phyloP scores from a whole-genome alignment of 1,140 invertebrate genomes.

The Drosophila subobscura region DNA sequence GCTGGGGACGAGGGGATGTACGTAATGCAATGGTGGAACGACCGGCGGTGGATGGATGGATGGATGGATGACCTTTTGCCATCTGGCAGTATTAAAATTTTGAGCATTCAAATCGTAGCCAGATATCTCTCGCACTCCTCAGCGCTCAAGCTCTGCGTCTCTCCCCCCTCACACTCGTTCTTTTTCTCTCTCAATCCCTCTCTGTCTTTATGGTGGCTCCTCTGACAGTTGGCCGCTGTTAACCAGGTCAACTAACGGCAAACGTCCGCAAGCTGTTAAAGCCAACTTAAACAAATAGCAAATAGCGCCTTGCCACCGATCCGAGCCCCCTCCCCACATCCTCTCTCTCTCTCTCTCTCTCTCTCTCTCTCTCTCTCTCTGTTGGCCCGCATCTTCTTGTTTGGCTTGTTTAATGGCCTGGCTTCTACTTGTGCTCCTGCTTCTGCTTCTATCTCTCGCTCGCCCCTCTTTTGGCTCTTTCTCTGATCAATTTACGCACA shows the following conservation, averaged over 20 bases:
- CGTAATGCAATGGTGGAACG: neutral
- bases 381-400: conserved; percentile 44
- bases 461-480: too few species aligned
- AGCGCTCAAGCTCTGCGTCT: neutral
- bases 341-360: conserved; percentile 15
- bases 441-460: conserved; percentile 2
- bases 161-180: neutral
- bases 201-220: conserved; percentile 26
- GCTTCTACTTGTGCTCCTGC: conserved; percentile 6
- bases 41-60: neutral
- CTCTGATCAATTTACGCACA: conserved; percentile 52
- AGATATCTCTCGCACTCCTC: neutral
- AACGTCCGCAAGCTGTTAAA: conserved; percentile 75
- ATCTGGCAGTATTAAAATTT: conserved; percentile 9
- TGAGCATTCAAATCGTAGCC: conserved; percentile 9
- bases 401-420: conserved; percentile 19
- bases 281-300: conserved; percentile 77
- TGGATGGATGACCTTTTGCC: conserved; percentile 11
- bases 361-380: conserved; percentile 8
- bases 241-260: conserved; percentile 80
- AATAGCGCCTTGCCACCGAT: conserved; percentile 15
- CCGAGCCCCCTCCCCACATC: conserved; percentile 45
- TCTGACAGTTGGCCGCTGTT: conserved; percentile 38
- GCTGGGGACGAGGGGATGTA: neutral
- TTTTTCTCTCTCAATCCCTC: neutral